phyloP scores from a whole-genome alignment of 2,797 vertebrate species.

The Megaceryle alcyon region DNA sequence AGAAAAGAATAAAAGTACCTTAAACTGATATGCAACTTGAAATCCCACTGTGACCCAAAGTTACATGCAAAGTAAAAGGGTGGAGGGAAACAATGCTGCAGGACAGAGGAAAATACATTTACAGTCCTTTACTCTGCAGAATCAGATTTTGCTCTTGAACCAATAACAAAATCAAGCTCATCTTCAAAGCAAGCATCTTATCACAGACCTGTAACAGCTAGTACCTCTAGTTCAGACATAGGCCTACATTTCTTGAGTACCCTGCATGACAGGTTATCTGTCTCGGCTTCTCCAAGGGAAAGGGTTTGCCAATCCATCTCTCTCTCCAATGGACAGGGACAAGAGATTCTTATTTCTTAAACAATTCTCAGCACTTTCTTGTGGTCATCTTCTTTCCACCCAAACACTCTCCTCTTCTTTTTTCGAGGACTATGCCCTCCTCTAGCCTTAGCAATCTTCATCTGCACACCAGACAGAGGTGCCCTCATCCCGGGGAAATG shows the following conservation, averaged over 20 bases:
- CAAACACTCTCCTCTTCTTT: background rate
- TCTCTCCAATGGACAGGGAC: background rate
- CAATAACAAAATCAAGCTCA: background rate
- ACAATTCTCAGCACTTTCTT: background rate
- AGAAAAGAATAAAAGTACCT: background rate
- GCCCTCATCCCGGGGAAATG: background rate
- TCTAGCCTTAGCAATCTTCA: background rate
- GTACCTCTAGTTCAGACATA: background rate
- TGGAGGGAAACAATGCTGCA: background rate
- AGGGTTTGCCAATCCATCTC: background rate
- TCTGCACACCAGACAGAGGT: background rate
- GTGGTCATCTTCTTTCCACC: background rate
- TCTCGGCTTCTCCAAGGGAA: background rate
- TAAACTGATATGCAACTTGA: background rate
- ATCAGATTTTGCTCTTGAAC: background rate
- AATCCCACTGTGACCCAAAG: background rate
- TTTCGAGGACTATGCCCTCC: background rate
- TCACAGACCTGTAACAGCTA: background rate
- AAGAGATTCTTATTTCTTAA: background rate
- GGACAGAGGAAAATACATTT: background rate
- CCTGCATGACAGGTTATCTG: background rate
- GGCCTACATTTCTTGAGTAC: background rate
- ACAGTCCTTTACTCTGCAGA: background rate
- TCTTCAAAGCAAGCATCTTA: background rate
- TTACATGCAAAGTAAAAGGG: background rate